Evolutionary conservation across 2,888 invertebrate species (phyloP).

Genomic region (Meganola albula): DNA sequence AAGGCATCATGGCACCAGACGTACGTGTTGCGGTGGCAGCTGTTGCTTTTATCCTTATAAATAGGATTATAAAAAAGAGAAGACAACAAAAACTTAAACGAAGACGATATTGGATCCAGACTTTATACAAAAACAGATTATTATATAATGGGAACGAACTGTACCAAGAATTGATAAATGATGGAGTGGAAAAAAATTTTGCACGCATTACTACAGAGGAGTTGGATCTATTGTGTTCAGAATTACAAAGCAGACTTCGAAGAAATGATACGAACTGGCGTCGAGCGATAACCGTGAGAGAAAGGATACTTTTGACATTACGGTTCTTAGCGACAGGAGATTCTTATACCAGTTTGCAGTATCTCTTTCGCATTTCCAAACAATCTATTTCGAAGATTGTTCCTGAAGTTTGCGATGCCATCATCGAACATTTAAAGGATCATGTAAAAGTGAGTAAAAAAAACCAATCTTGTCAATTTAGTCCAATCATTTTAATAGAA

Average conservation of each 20-base stretch:
- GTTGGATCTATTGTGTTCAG: slow-evolving; percentile 9
- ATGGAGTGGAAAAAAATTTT: slow-evolving; percentile 11
- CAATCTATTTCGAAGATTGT: neutral
- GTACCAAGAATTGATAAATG: slow-evolving; percentile 10
- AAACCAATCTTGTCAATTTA: too few relatives aligned
- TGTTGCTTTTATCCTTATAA: slow-evolving; percentile 20
- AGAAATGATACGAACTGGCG: slow-evolving; percentile 7
- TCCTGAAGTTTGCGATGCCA: neutral
- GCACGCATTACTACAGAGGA: slow-evolving; percentile 7
- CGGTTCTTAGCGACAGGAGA: slow-evolving; percentile 12
- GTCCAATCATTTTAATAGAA: too few relatives aligned
- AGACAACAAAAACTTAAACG: slow-evolving; percentile 14
- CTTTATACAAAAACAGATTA: neutral
- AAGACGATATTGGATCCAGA: neutral
- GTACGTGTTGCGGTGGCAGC: slow-evolving; percentile 21
- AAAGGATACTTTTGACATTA: slow-evolving; percentile 9
- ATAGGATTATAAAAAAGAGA: slow-evolving; percentile 19
- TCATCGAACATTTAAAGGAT: neutral
- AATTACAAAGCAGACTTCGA: slow-evolving; percentile 8
- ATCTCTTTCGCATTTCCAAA: slow-evolving; percentile 8
- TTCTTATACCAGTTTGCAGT: slow-evolving; percentile 6
- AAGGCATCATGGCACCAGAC: slow-evolving; percentile 18
- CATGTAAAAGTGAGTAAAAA: neutral
- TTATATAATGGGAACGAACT: slow-evolving; percentile 6
- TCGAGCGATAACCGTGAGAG: slow-evolving; percentile 9